Evolutionary conservation across 2,797 vertebrate genomes (phyloP), one percentile per base, ranked within the genome.

Genomic region (Falco peregrinus): DNA sequence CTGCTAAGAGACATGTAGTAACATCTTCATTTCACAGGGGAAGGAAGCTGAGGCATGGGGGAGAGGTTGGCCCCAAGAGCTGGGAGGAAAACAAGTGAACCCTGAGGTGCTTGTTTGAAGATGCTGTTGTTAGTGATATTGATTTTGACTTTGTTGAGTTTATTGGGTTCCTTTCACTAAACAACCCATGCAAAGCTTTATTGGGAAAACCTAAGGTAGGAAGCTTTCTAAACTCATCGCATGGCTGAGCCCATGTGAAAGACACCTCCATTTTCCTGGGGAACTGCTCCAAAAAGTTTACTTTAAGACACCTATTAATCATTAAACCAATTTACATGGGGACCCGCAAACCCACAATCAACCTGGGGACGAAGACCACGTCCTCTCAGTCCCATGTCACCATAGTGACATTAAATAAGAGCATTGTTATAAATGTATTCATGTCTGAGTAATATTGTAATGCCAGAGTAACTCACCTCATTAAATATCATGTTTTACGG

Each of bases 321-420:
- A 39, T 53, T 29, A 22, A 89, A 26, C 13, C 39, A 9, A 74
- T 74, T 39, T 47, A 28, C 6, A 47, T 15, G 56, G 57, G 45
- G 17, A 21, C 4, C 5, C 21, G 69, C 35, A 37, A 37, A 21
- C 4, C 5, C 21, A 73, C 35, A 37, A 37, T 13, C 41, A 69
- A 9, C 15, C n/a, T 33, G 33, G 28, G 16, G 15, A 4, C 28
- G 16, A 21, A 37, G 13, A 45, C 6, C 16, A 8, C 0, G 4
- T 81, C 18, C 48, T 63, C 41, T 76, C 50, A 60, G 50, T 31
- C 6, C 16, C 11, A 3, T 28, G 39, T 12, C 31, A 19, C 54
- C 48, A 9, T 0, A 29, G 13, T 12, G 47, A 33, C 43, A 43
- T 33, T 70, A 70, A 94, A 70, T 22, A 31, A 28, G 12, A 73